Conservation (phyloP, 2,113 vertebrate genomes). For the Cynoglossus semilaevis region DNA sequence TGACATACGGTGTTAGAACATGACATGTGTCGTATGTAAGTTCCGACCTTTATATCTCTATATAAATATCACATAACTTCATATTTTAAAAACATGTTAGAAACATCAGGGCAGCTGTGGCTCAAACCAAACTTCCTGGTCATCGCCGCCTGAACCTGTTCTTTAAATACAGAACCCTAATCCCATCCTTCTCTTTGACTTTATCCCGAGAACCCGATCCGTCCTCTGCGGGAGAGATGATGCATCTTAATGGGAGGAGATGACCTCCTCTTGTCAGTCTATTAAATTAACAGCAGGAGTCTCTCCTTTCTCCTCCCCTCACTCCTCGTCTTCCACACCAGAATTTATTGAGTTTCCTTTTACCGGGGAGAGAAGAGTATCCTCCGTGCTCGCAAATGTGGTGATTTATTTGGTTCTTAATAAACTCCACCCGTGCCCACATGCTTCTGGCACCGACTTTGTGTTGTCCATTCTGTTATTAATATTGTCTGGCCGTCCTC, state of each 20-base stretch:
- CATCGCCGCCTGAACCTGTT: constrained; percentile 2
- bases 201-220: constrained; percentile 39
- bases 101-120: too few relatives aligned
- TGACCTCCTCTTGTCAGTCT: constrained; percentile 36
- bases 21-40: too few relatives aligned
- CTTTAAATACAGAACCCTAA: constrained; percentile 27
- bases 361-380: constrained; percentile 17
- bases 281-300: constrained; percentile 62
- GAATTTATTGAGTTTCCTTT: constrained; percentile 49
- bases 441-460: constrained; percentile 49
- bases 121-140: background rate
- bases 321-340: constrained; percentile 39
- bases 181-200: constrained; percentile 49
- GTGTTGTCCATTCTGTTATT: constrained; percentile 63
- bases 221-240: constrained; percentile 47
- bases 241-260: constrained; percentile 51
- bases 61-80: too few relatives aligned
- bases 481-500: constrained; percentile 38
- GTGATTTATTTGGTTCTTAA: constrained; percentile 62
- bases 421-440: constrained; percentile 55
- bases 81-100: too few relatives aligned
- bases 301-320: constrained; percentile 29
- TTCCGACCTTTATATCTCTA: too few relatives aligned
- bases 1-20: too few relatives aligned
- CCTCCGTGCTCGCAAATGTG: constrained; percentile 50